These are phyloP conservation scores for Chaetodon trifascialis DNA, from an alignment of 2,113 vertebrate species.

Conservation along the genomic window DNA sequence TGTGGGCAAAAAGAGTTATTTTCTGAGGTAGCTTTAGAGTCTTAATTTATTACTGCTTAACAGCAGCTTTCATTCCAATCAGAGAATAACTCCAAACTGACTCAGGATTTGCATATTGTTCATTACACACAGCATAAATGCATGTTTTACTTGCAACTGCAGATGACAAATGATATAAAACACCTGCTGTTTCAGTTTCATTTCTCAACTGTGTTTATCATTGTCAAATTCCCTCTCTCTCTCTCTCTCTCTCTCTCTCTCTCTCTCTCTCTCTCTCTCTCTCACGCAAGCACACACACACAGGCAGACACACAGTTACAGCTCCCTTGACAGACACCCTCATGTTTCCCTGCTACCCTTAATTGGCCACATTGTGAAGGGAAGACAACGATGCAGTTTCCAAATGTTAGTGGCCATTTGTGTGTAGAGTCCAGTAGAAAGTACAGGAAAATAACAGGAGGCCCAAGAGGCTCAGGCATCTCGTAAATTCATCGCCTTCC, in stretches of 20 bases:
- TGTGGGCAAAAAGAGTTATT: background rate
- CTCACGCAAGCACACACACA: background rate
- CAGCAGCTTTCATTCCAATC: slow-evolving; percentile 54
- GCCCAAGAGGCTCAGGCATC: slow-evolving; percentile 9
- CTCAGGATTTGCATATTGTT: slow-evolving; percentile 65
- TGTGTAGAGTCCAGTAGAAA: slow-evolving; percentile 11
- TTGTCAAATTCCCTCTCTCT: slow-evolving; percentile 29
- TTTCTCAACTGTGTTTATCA: slow-evolving; percentile 55
- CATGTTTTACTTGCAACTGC: slow-evolving; percentile 54
- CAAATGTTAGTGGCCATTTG: slow-evolving; percentile 35
- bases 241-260: slow-evolving; percentile 9
- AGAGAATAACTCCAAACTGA: slow-evolving; percentile 46
- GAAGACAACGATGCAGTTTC: slow-evolving; percentile 45
- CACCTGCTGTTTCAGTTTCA: slow-evolving; percentile 52
- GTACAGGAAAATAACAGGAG: slow-evolving; percentile 22
- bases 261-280: slow-evolving; percentile 11
- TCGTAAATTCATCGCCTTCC: slow-evolving; percentile 9
- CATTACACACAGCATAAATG: slow-evolving; percentile 56
- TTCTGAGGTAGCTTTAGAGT: slow-evolving; percentile 11
- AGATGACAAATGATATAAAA: slow-evolving; percentile 65
- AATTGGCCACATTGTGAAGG: slow-evolving; percentile 58
- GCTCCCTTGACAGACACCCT: slow-evolving; percentile 39
- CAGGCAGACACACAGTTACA: slow-evolving; percentile 17
- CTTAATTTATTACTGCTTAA: slow-evolving; percentile 59
- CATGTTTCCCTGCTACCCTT: slow-evolving; percentile 49